Base-by-base conservation (phyloP, 2,888 invertebrate genomes). In the Cremastinae sp. region DNA sequence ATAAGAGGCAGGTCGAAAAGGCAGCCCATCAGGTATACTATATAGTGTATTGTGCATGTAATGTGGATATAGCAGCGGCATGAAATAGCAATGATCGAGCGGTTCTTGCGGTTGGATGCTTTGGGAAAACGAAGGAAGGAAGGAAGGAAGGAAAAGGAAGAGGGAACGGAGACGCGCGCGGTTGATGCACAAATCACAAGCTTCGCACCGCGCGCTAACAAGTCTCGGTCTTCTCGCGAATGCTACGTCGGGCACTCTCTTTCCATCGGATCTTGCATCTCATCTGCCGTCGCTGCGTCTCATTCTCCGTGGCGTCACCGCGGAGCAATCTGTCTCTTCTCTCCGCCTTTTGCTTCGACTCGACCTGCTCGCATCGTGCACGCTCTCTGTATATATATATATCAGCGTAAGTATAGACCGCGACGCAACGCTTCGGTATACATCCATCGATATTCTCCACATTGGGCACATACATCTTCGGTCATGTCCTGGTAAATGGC, bases 181-280 rank as follows among this genome's bases (percentile, higher is more conserved):
- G 80, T 72, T 74, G 38, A 66, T 56, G 75, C 38, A 56, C 72
- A 78, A 79, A 80, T 80, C 80, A 80, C 79, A 80, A 80, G 79
- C 78, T 79, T 76, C 78, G 80, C 69, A 74, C 69, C 80, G 36
- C 80, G 36, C 74, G 68, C 72, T 80, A 80, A 80, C 80, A 80
- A 80, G 80, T 73, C 79, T 78, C 71, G 69, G 64, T 61, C 72
- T 70, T 79, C 71, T 53, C 62, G 34, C 61, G 62, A 43, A 47
- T 66, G 28, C 69, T 53, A 49, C 68, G 51, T 22, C 69, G 49
- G 16, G 16, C 45, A 20, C 70, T 28, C 56, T n/a, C 53, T 54
- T 65, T 73, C 69, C 59, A 51, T 59, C 45, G 64, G 61, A 61
- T 65, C 69, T 73, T 41, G 20, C 69, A 65, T 76, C 76, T 70